Evolutionary conservation across 2,113 vertebrate species (phyloP), one percentile per base, ranked within the genome.

Genomic region (Numenius arquata): DNA sequence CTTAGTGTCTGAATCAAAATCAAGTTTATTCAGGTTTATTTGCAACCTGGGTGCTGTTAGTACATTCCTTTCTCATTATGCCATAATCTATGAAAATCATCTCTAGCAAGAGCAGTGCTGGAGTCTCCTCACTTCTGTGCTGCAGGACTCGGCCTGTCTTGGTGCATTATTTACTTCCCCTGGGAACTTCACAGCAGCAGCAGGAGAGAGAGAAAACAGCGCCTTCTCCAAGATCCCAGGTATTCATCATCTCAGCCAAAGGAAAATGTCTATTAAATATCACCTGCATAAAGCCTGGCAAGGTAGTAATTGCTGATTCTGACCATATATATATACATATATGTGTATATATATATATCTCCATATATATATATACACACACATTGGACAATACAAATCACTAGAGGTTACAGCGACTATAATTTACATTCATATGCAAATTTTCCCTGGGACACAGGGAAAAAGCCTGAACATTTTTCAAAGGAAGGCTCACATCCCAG

Each of bases 141-240:
- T 85, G 84, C 86, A 93, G 89, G 89, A 95, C 77, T 21, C 26
- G 7, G 94, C 89, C 70, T 95, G 86, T 40, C 86, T 90, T 15
- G 12, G 48, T 38, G 48, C 77, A 70, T 79, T 86, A 79, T 89
- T 93, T 81, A 86, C 93, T 93, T 95, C 90, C 70, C 62, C 50
- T 66, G 70, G 90, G 95, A 96, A 93, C 58, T 68, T 87, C 32
- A 26, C 38, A 58, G 90, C 25, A 88, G 66, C 74, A 83, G 58
- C 32, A 79, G 71, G 50, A 94, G 40, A 62, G 50, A 94, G 43
- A 62, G 25, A 85, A 89, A 55, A 30, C 43, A 81, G 47, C 15
- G 84, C 43, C 21, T 78, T 76, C 75, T 72, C 48, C 65, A 81
- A 77, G 40, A 92, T 48, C 52, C 26, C 15, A 70, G 70, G 26